Evolutionary conservation across 2,888 invertebrate species (phyloP), one percentile per base, ranked within the genome.

Genomic region (Oeneis ivallda): DNA sequence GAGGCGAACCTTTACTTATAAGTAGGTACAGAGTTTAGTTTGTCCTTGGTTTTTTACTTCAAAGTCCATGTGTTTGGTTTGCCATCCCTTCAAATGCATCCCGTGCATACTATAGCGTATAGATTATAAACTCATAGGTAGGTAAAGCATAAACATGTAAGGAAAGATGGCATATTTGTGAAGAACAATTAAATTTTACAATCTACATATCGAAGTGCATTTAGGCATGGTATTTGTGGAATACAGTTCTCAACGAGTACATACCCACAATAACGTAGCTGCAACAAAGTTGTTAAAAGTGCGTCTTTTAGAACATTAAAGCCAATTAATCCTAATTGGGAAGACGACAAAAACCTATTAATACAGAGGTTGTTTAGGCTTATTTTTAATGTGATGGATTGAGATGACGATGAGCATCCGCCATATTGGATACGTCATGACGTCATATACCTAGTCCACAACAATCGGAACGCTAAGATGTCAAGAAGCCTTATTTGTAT

Each of bases 111-210:
- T 15, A 5, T 45, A 7, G 45, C 45, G 45, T 17, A 45, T 45
- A 13, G 11, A 50, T 7, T 17, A 45, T 15, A 6, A 26, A 50
- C 13, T 13, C 1, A 26, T 26, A 26, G 11, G 13, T 26, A 19
- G 3, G 19, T 32, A 26, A 4, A 26, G 26, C 4, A 26, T 26
- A 26, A 26, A 39, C 56, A 56, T 56, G 13, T 39, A 56, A 6
- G 39, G 56, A 56, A 37, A 56, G 10, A 56, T 41, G 13, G 13
- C 56, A 56, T 56, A 41, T 39, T 56, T 56, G 39, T 13, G 6
- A 1, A 6, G 39, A 56, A 19, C 19, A 56, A 56, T 56, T 56
- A 19, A 56, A 19, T 7, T 53, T 37, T 19, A 53, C 52, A 34
- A 53, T 19, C 39, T 17, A 56, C 41, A 17, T 56, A 50, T 19